Base-by-base conservation (phyloP, 1,140 invertebrate species). In the Scaptodrosophila lebanonensis region DNA sequence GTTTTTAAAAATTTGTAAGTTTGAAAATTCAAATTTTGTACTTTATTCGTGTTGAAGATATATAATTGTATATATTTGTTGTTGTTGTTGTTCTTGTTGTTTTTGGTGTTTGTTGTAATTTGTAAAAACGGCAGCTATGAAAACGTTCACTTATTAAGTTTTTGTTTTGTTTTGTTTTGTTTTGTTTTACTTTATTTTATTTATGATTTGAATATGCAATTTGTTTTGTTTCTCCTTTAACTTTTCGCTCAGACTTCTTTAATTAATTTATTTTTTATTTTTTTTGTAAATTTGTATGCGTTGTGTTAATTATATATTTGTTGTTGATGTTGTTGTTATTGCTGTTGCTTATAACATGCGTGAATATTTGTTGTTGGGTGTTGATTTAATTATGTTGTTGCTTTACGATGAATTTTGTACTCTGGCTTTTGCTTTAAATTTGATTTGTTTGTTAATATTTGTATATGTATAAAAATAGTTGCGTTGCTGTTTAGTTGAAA, bases 251-350 rank as follows among this genome's bases (percentile, higher is more conserved):
- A 63, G 60, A 58, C 60, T 63, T 58, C 60, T n/a, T n/a, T n/a
- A n/a, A n/a, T n/a, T n/a, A 54, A 63, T 54, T 52, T 60, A 20
- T 57, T 62, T n/a, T 29, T 63, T 45, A 40, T 69, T 75, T 69
- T 69, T 40, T 49, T 75, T 75, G 71, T 75, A 75, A 65, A 73
- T 73, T 73, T 73, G 60, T 79, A 69, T 79, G 73, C 75, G 73
- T 79, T 79, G 70, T 68, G 73, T 63, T 52, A 4, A 44, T 36
- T 11, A 16, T 35, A 36, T 16, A 59, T 32, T 60, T 61, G 58
- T 39, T 35, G 8, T 7, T 48, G 20, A 44, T 44, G 18, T 66
- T 60, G 43, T 39, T 68, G 50, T 53, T 67, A 40, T 52, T 65
- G 51, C 29, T 70, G 53, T 61, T 62, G 12, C 32, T 49, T 52